phyloP scores from a whole-genome alignment of 2,113 vertebrate species.

The Peucedramus taeniatus region DNA sequence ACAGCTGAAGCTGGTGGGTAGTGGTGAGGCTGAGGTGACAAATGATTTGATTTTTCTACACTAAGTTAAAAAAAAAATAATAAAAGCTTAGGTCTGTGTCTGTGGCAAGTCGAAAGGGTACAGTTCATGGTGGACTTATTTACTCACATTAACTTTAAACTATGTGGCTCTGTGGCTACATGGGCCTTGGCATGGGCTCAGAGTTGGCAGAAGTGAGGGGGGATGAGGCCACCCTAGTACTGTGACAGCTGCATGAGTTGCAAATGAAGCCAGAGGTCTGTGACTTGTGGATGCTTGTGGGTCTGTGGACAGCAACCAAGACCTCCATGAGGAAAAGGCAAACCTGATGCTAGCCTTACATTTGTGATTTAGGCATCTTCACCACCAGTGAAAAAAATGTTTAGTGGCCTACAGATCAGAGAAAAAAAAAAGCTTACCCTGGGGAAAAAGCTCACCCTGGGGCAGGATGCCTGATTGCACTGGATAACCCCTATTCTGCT shows the following conservation, averaged over 20 bases:
- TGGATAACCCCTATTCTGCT: not conserved
- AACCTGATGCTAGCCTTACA: not conserved
- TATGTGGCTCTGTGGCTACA: not conserved
- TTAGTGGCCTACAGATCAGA: not conserved
- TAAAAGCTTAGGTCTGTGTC: not conserved
- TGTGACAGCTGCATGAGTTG: accelerated
- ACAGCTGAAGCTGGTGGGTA: not conserved
- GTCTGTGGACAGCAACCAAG: not conserved
- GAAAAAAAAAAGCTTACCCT: not conserved
- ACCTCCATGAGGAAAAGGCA: not conserved
- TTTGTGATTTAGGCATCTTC: not conserved
- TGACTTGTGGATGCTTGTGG: not conserved
- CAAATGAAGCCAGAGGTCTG: accelerated
- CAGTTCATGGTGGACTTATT: not conserved
- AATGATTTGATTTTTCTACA: not conserved
- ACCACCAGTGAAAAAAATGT: not conserved
- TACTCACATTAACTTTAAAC: not conserved
- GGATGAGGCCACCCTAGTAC: not conserved
- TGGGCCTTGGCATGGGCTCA: accelerated
- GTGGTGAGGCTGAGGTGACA: accelerated
- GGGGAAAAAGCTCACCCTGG: not conserved
- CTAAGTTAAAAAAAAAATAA: not conserved
- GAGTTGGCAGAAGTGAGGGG: not conserved
- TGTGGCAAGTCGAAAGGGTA: not conserved
- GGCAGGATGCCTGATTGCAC: not conserved